Evolutionary conservation across 1,140 invertebrate species (phyloP), one percentile per base, ranked within the genome.

Genomic region (Lordiphosa collinella): DNA sequence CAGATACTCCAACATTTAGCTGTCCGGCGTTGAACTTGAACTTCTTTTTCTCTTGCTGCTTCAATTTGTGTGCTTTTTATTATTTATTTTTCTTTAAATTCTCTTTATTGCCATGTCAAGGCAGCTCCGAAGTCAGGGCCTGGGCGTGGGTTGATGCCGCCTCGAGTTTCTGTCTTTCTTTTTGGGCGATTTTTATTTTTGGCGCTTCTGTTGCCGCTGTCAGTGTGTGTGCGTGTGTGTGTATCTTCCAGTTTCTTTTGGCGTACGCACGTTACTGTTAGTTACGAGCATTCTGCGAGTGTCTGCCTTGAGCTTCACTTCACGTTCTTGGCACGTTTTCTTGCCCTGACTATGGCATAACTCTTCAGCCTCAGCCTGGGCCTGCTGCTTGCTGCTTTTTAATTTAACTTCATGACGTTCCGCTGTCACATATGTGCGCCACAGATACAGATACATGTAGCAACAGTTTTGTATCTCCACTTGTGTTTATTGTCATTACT

Each of bases 211-310:
- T 75, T 44, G 13, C 16, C 25, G 44, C 25, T 52, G 11, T 50
- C 8, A 32, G 16, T 47, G 36, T 36, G 29, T 59, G 10, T 48
- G 13, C 35, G 44, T 7, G 3, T 25, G 8, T 50, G 46, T 63
- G 36, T 68, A 13, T 60, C 38, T 66, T 69, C 12, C 52, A 52
- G 36, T 63, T 52, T 29, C 29, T 63, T 47, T 41, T 64, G 59
- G 57, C 70, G 74, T 74, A 84, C 79, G 73, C 78, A 84, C 79
- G 78, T 84, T 84, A 84, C 78, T 84, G 78, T 84, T 84, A 84
- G 73, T 78, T 73, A 63, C 58, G 52, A 72, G 68, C 68, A 57
- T 56, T 29, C 38, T 63, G 25, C 32, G 54, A 41, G 48, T 44
- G 31, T 46, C 29, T 25, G 43, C 47, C 47, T 51, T 36, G 36